These are phyloP conservation scores for Elephas maximus DNA, from an alignment of 2,113 vertebrate genomes.

Conservation along the genomic window DNA sequence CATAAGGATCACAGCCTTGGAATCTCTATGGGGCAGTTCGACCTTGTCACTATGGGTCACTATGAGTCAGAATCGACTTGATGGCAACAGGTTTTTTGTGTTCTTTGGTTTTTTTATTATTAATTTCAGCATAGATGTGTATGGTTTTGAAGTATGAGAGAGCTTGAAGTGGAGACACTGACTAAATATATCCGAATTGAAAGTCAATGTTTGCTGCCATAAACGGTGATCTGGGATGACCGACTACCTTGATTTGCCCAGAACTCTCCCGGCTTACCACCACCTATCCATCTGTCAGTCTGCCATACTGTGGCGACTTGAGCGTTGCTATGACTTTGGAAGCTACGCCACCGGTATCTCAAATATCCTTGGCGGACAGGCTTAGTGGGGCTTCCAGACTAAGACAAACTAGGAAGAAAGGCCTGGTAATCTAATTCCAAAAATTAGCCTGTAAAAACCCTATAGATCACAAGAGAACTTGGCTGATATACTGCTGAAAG, in stretches of 20 bases:
- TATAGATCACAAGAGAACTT: not conserved
- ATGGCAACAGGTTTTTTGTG: too few relatives aligned
- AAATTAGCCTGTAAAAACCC: not conserved
- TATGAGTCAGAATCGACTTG: not conserved
- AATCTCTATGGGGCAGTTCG: too few relatives aligned
- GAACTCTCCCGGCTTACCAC: not conserved
- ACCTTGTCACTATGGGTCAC: too few relatives aligned
- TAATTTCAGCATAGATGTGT: not conserved
- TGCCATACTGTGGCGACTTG: not conserved
- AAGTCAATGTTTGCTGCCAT: not conserved
- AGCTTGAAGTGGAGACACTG: not conserved
- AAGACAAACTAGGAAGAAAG: not conserved
- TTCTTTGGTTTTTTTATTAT: too few relatives aligned
- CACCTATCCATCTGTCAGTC: too few relatives aligned
- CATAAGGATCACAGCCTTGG: not conserved
- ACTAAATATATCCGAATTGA: not conserved
- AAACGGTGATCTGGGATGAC: not conserved
- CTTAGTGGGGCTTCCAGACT: not conserved
- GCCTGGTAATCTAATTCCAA: not conserved
- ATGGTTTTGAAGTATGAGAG: not conserved
- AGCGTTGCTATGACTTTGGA: not conserved
- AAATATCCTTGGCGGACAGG: not conserved
- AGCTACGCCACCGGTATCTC: not conserved
- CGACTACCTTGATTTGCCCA: rapidly evolving
- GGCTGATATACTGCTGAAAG: not conserved